These are phyloP conservation scores for Cephalopterus ornatus DNA, from an alignment of 2,113 vertebrate species.

Conservation along the genomic window DNA sequence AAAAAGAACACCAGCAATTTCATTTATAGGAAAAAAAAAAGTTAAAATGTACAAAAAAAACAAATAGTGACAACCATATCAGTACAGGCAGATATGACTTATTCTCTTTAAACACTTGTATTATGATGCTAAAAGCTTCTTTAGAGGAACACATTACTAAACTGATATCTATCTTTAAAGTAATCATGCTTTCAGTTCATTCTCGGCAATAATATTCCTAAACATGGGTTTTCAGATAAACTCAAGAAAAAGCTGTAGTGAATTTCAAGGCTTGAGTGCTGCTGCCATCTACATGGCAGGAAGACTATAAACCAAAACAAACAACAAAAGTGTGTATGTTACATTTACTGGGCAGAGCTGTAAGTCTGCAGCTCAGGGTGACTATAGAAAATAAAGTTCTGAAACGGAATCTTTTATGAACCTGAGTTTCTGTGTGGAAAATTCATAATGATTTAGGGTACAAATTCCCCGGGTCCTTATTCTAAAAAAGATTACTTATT, in stretches of 20 bases:
- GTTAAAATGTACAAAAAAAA: neutral
- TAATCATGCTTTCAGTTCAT: slow-evolving; percentile 6
- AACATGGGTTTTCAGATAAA: neutral
- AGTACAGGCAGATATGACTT: neutral
- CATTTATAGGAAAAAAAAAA: neutral
- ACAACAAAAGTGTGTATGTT: neutral
- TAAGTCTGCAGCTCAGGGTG: neutral
- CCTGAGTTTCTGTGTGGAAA: neutral
- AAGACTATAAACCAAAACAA: slow-evolving; percentile 55
- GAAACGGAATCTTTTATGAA: neutral
- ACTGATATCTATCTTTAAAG: slow-evolving; percentile 25
- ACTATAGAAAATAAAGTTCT: neutral
- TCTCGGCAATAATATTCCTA: neutral
- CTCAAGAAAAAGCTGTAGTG: neutral
- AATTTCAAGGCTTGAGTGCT: slow-evolving; percentile 73
- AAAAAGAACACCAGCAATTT: neutral
- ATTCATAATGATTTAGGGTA: neutral
- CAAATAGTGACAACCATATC: neutral
- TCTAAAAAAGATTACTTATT: neutral
- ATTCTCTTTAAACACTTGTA: slow-evolving; percentile 7
- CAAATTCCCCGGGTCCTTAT: neutral
- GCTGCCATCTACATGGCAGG: slow-evolving; percentile 76
- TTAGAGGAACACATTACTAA: neutral
- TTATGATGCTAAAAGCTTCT: neutral
- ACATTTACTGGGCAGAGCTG: neutral